These are phyloP conservation scores for Leptothorax acervorum DNA, from an alignment of 2,888 invertebrate species.

Conservation along the genomic window DNA sequence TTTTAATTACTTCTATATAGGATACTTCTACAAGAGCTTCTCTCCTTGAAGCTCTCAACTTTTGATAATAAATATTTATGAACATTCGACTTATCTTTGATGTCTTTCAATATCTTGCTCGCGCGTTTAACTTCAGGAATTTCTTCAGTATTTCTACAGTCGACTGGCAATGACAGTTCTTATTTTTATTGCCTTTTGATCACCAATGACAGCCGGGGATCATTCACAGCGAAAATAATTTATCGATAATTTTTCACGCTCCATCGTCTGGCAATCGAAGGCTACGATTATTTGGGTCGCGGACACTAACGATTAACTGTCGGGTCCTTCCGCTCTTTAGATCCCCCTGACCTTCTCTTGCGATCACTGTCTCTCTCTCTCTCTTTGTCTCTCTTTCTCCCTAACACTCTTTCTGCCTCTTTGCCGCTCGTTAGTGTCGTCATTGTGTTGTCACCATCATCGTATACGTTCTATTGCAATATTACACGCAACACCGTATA, in stretches of 20 bases:
- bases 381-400: slow-evolving; percentile 19
- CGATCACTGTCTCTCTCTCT: slow-evolving; percentile 48
- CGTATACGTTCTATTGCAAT: slow-evolving; percentile 25
- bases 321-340: slow-evolving; percentile 81
- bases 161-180: background rate
- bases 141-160: slow-evolving; percentile 2
- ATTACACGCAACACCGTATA: slow-evolving; percentile 14
- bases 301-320: slow-evolving; percentile 80
- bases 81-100: background rate
- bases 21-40: background rate
- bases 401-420: slow-evolving; percentile 4
- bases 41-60: background rate
- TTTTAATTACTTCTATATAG: background rate
- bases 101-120: background rate
- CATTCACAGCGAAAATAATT: slow-evolving; percentile 60
- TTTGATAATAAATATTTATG: background rate
- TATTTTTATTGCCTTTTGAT: background rate
- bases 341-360: slow-evolving; percentile 62
- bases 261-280: slow-evolving; percentile 80
- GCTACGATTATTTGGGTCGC: slow-evolving; percentile 82
- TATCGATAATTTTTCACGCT: slow-evolving; percentile 78
- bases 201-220: background rate
- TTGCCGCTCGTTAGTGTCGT: slow-evolving; percentile 21
- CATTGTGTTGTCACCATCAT: slow-evolving; percentile 10
- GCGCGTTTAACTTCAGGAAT: background rate